A percentile compares a stretch with the other conserved stretches of the same genome.
phyloP scores from a whole-genome alignment of 92 coral and sea anemone species.

The Pocillopora meandrina region DNA sequence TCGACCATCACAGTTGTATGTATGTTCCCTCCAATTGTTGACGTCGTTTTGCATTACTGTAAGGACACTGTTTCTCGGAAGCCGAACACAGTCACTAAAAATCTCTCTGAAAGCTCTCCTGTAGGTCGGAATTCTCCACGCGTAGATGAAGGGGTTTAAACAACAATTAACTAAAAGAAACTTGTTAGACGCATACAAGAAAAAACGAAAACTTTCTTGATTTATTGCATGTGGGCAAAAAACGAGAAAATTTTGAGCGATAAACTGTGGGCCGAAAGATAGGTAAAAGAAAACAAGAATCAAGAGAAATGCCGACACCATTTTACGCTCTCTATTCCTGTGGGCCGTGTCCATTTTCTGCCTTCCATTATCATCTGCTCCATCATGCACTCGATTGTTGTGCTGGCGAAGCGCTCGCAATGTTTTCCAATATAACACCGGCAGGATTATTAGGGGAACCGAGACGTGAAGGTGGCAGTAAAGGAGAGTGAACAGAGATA shows the following conservation, averaged over 20 bases:
- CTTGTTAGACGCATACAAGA: conserved; percentile 21
- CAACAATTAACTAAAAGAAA: conserved; percentile 47
- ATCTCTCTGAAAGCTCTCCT: conserved; percentile 19
- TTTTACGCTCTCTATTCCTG: conserved; percentile 12
- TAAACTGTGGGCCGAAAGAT: conserved; percentile 1
- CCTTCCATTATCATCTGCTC: background rate
- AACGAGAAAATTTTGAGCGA: background rate
- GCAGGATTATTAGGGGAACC: conserved; percentile 31
- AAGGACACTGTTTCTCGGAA: background rate
- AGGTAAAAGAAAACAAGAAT: conserved; percentile 13
- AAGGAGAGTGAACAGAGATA: background rate
- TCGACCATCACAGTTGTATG: too few species aligned
- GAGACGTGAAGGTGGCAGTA: conserved; percentile 54
- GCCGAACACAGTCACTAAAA: background rate
- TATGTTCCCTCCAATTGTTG: too few species aligned
- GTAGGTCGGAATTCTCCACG: conserved; percentile 47
- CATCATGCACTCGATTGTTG: conserved; percentile 8
- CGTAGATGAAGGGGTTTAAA: conserved; percentile 45
- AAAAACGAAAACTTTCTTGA: background rate
- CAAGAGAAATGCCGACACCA: conserved; percentile 10
- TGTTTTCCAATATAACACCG: conserved; percentile 40
- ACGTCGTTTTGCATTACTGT: background rate
- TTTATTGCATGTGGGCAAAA: background rate
- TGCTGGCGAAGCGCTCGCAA: conserved; percentile 25
- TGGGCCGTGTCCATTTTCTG: background rate